These are phyloP conservation scores for Australoheros facetus DNA, from an alignment of 2,797 vertebrate genomes.

Conservation along the genomic window DNA sequence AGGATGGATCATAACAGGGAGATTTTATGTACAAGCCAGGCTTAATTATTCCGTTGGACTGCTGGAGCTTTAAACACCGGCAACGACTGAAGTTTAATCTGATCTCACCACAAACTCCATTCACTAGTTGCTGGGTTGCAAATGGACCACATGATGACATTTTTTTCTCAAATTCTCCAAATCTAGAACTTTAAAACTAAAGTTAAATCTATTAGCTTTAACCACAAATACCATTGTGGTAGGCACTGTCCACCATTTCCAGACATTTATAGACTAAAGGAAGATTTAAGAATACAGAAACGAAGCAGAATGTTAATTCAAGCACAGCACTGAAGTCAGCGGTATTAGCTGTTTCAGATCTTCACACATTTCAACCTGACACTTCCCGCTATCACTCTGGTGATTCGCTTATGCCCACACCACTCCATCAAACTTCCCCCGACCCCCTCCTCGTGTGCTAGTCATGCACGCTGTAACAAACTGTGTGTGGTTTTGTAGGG, in stretches of 20 bases:
- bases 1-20: not conserved
- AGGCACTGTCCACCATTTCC: fast-evolving
- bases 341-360: not conserved
- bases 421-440: not conserved
- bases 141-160: not conserved
- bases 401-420: not conserved
- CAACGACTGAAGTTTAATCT: not conserved
- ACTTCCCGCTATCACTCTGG: not conserved
- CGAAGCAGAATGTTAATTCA: not conserved
- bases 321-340: not conserved
- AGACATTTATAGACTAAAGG: not conserved
- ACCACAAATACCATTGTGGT: fast-evolving
- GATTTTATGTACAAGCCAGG: fast-evolving
- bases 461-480: not conserved
- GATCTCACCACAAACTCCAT: not conserved
- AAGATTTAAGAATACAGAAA: not conserved
- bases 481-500: not conserved
- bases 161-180: not conserved
- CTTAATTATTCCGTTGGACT: not conserved
- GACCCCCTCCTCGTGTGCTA: not conserved
- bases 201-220: not conserved
- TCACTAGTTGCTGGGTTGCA: not conserved
- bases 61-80: not conserved
- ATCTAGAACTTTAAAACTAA: not conserved
- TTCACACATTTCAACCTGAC: not conserved